Evolutionary conservation across 2,113 vertebrate genomes (phyloP).

Genomic region (Nannospalax galili): DNA sequence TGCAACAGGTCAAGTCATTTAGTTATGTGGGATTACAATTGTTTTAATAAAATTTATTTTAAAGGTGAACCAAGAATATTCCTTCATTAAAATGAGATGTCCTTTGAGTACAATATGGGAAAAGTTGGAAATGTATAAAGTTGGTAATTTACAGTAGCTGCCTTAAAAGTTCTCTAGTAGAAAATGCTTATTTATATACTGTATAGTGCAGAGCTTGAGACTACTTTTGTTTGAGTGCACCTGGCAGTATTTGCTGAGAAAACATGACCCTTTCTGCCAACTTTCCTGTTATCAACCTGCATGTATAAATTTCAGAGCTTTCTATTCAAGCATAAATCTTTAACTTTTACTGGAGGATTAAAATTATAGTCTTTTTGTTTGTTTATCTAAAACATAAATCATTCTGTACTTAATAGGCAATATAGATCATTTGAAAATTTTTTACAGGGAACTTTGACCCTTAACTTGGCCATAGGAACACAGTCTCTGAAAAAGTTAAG

Average conservation of each 20-base stretch:
- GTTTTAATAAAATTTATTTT: constrained; percentile 59
- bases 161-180: neutral
- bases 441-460: neutral
- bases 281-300: neutral
- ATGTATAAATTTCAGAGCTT: neutral
- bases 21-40: constrained; percentile 37
- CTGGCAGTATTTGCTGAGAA: neutral
- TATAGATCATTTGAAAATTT: neutral
- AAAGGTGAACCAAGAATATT: constrained; percentile 40
- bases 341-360: neutral
- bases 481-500: neutral
- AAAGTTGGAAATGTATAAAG: constrained; percentile 27
- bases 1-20: neutral
- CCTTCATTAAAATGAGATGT: constrained; percentile 47
- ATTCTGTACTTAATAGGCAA: neutral
- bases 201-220: neutral
- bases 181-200: neutral
- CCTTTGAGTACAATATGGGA: constrained; percentile 12
- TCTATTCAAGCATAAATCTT: neutral
- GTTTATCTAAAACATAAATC: neutral
- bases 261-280: neutral
- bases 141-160: neutral
- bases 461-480: neutral
- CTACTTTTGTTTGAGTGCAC: neutral
- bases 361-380: neutral